These are phyloP conservation scores for Parasteatoda lunata DNA, from an alignment of 2,888 invertebrate species.

Conservation along the genomic window DNA sequence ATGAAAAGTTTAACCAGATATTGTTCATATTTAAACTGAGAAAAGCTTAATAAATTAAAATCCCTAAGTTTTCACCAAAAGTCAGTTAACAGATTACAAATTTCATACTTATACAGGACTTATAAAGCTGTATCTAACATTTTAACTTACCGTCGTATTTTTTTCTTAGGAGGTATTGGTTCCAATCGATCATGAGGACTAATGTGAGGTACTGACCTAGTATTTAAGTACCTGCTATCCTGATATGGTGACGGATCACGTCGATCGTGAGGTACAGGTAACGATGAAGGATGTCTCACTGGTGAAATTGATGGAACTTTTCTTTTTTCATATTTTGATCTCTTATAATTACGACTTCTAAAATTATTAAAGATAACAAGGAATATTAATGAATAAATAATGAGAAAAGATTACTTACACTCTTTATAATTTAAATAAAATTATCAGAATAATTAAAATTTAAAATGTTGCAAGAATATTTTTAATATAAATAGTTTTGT, in stretches of 20 bases:
- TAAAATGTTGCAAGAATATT: no score
- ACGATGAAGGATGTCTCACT: constrained; percentile 11
- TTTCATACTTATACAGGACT: no score
- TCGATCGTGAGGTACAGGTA: background rate
- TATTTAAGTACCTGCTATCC: constrained; percentile 18
- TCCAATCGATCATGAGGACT: constrained; percentile 4
- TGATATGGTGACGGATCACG: constrained; percentile 19
- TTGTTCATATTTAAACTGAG: no score
- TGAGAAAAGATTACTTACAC: background rate
- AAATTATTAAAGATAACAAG: background rate
- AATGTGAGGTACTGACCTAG: background rate
- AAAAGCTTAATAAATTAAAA: no score
- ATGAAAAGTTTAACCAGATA: no score
- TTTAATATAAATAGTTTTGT: no score
- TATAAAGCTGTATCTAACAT: background rate
- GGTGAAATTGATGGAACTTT: constrained; percentile 22
- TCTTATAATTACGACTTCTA: constrained; percentile 32
- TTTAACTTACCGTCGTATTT: constrained; percentile 21
- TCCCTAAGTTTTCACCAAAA: no score
- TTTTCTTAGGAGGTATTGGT: constrained; percentile 26
- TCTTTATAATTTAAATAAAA: no score
- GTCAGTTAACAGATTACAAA: no score
- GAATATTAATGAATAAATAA: background rate
- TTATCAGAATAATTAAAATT: no score
- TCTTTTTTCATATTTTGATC: constrained; percentile 40